These are phyloP conservation scores for Crypturellus tataupa DNA, from an alignment of 2,797 vertebrate genomes.

Conservation along the genomic window DNA sequence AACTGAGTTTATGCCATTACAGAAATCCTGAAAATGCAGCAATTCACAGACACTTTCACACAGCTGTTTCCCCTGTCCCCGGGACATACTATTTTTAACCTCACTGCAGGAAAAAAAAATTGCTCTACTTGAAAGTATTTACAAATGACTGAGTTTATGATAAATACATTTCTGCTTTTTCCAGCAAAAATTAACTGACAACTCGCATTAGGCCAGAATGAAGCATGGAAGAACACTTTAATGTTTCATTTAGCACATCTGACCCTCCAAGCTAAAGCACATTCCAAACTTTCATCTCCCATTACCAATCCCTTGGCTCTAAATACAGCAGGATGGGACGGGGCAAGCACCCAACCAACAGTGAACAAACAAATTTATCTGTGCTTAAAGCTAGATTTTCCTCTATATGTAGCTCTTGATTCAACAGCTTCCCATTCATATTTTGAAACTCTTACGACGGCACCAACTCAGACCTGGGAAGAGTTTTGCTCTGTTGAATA, in stretches of 20 bases:
- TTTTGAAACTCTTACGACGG: not conserved
- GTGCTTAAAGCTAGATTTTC: not conserved
- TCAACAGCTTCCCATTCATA: not conserved
- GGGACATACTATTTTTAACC: conserved; percentile 68
- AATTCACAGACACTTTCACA: conserved; percentile 53
- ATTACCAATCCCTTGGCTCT: not conserved
- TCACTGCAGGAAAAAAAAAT: not conserved
- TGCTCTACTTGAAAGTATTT: conserved; percentile 51
- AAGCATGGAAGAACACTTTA: conserved; percentile 19
- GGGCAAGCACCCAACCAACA: not conserved
- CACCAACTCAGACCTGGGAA: not conserved
- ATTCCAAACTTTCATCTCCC: conserved; percentile 25
- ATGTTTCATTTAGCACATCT: conserved; percentile 60
- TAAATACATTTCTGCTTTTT: conserved; percentile 39
- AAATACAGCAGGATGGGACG: not conserved
- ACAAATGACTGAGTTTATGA: conserved; percentile 49
- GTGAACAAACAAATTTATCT: not conserved
- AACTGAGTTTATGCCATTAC: conserved; percentile 34
- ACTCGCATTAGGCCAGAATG: conserved; percentile 10
- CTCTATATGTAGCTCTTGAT: not conserved
- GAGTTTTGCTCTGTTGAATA: not conserved
- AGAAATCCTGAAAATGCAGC: conserved; percentile 52
- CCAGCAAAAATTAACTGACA: conserved; percentile 26
- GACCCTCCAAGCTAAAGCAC: conserved; percentile 41
- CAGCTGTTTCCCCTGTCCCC: conserved; percentile 63